Conservation (phyloP, 2,888 invertebrate genomes). For the Mesorhabditis spiculigera region DNA sequence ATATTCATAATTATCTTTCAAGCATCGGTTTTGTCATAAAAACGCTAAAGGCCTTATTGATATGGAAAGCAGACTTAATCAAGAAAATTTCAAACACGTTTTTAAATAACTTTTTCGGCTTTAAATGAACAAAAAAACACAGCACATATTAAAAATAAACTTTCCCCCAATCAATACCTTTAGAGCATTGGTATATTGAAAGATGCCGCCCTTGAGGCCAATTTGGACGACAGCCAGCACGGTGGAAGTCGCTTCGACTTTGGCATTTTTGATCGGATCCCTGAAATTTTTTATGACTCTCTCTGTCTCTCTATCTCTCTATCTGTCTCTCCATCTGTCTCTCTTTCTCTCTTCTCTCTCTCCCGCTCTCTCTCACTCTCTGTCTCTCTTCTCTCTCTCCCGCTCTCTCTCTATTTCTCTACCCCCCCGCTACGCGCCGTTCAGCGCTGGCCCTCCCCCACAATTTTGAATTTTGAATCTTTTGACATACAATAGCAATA, state of each 20-base stretch:
- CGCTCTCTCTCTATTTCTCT: too few relatives aligned
- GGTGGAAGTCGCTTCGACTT: conserved; percentile 56
- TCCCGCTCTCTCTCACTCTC: too few relatives aligned
- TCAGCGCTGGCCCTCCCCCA: not conserved
- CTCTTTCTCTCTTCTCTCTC: too few relatives aligned
- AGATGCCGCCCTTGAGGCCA: conserved; percentile 56
- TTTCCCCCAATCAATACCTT: conserved; percentile 27
- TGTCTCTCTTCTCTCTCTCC: too few relatives aligned
- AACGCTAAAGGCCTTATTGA: too few relatives aligned
- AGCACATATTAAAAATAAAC: not conserved
- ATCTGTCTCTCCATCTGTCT: too few relatives aligned
- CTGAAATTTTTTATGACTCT: conserved; percentile 25
- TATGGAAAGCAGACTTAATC: too few relatives aligned
- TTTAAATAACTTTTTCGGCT: not conserved
- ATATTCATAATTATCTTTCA: too few relatives aligned
- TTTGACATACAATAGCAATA: not conserved
- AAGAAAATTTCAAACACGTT: too few relatives aligned
- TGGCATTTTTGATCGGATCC: conserved; percentile 54
- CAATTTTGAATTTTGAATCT: not conserved
- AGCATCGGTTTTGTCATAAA: too few relatives aligned
- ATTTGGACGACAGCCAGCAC: conserved; percentile 55
- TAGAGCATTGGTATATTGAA: conserved; percentile 56
- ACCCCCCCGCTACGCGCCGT: conserved; percentile 8
- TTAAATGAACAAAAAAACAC: not conserved
- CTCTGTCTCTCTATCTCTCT: too few relatives aligned